Percentiles rank a stretch among this genome's conserved stretches.
phyloP scores from a whole-genome alignment of 2,113 vertebrate species.

The Peromyscus leucopus region DNA sequence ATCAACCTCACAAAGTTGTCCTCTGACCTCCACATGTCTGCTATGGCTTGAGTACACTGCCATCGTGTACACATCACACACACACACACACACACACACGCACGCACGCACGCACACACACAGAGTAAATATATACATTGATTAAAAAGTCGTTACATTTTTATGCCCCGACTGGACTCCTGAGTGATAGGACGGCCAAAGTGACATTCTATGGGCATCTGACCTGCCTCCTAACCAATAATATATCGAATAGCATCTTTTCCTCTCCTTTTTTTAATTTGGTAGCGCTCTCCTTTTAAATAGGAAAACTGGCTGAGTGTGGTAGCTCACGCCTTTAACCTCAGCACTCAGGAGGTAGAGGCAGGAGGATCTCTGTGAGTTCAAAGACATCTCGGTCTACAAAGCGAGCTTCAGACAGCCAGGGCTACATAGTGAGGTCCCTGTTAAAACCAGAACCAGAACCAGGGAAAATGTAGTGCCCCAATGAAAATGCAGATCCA shows the following conservation, averaged over 20 bases:
- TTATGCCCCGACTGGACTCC: neutral
- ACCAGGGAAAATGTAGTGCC: neutral
- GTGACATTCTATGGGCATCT: neutral
- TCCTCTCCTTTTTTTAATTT: neutral
- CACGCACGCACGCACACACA: neutral
- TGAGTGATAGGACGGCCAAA: neutral
- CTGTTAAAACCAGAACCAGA: neutral
- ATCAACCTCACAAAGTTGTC: neutral
- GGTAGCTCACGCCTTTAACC: accelerated
- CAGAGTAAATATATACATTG: neutral
- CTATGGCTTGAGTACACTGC: too few relatives aligned
- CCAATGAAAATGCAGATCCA: neutral
- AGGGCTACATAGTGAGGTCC: neutral
- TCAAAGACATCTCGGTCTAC: neutral
- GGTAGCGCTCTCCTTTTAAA: neutral
- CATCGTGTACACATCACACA: neutral
- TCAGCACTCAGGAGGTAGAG: neutral
- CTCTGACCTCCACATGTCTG: neutral
- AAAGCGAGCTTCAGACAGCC: neutral
- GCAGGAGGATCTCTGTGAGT: neutral
- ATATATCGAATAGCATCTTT: neutral
- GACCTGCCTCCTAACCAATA: neutral
- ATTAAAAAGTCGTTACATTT: neutral
- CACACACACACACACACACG: neutral
- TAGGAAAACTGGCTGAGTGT: neutral